phyloP scores from a whole-genome alignment of 2,888 invertebrate genomes.

The Eilema griseolum region DNA sequence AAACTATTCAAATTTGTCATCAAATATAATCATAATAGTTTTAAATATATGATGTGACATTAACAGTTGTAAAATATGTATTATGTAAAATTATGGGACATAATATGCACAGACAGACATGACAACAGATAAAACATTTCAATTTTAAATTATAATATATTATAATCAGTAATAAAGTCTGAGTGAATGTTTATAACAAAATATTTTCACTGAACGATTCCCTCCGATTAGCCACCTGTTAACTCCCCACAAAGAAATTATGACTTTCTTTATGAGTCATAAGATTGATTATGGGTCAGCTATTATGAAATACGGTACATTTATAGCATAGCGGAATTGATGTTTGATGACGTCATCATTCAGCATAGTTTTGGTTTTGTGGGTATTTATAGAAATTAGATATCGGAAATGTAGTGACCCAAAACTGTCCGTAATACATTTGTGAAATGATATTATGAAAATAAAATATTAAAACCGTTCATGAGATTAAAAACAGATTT shows the following conservation, averaged over 20 bases:
- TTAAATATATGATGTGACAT: no score
- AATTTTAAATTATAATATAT: conserved; percentile 25
- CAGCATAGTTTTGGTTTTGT: conserved; percentile 6
- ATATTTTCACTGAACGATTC: conserved; percentile 32
- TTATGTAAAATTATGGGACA: no score
- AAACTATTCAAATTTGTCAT: not conserved
- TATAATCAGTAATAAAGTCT: conserved; percentile 15
- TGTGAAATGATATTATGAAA: conserved; percentile 3
- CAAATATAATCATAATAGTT: no score
- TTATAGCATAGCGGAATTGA: conserved; percentile 19
- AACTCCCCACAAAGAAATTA: conserved; percentile 22
- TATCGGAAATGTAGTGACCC: conserved; percentile 16
- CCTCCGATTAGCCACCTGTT: conserved; percentile 30
- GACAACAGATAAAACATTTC: not conserved
- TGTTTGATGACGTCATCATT: conserved; percentile 22
- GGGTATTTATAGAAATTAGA: conserved; percentile 16
- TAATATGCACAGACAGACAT: no score
- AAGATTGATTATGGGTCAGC: conserved; percentile 27
- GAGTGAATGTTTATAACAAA: conserved; percentile 32
- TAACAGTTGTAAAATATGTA: no score
- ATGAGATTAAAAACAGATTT: not conserved
- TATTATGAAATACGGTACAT: conserved; percentile 12
- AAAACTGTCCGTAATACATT: conserved; percentile 11
- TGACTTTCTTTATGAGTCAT: conserved; percentile 19
- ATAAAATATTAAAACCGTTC: not conserved